Evolutionary conservation across 2,888 invertebrate species (phyloP), one percentile per base, ranked within the genome.

Genomic region (Hirtodrosophila confusa): DNA sequence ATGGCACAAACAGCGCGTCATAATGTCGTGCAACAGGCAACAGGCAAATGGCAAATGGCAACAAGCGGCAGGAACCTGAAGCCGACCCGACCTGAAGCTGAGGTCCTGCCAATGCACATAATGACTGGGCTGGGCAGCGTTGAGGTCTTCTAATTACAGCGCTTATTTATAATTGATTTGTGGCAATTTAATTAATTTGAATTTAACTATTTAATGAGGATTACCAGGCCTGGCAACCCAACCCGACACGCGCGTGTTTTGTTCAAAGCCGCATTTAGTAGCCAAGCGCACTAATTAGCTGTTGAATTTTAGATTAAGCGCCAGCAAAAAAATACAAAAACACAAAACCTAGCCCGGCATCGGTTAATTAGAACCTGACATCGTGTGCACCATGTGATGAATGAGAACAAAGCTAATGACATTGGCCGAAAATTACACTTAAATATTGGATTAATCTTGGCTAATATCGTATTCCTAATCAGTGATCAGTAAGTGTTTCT

Each of bases 161-260:
- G 88, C 88, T 88, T 88, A 84, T 84, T 82, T 88, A 85, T 84
- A 84, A 84, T 84, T 84, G 84, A 84, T 88, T 88, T 84, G 84
- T 69, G 89, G 89, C 88, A 84, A 84, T 84, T 88, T 84, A 84
- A 88, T 88, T 84, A 84, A 84, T 84, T 84, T 85, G 89, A 88
- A 87, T 84, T 88, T 88, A 84, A 84, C 84, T 87, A 84, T 88
- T 84, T 84, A 84, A 88, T 88, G 83, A 75, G 88, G 89, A 84
- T 84, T 84, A 84, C 78, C 88, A 70, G 70, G 50, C 48, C 65
- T 41, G 36, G 27, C 76, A 39, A 53, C 31, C 55, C 51, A 63
- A 44, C 36, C 57, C 8, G 35, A 41, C 47, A 71, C 43, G 12
- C 31, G 66, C 49, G 36, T 51, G 43, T 56, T 56, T 47, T 68